phyloP scores from a whole-genome alignment of 2,888 invertebrate genomes.

The Teleogryllus oceanicus region DNA sequence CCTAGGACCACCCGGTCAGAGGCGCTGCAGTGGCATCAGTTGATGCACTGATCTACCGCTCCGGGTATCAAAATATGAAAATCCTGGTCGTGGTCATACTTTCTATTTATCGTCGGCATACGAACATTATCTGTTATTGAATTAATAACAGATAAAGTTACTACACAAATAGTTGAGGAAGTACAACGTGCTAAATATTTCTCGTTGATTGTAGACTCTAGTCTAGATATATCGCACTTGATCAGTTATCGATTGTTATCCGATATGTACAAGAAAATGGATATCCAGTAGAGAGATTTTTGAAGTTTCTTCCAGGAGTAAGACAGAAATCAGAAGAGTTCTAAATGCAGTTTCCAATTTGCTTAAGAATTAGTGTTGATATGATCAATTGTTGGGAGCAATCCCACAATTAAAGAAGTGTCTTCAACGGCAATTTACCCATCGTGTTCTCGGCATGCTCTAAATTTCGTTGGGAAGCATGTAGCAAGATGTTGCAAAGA shows the following conservation, averaged over 20 bases:
- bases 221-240: background rate
- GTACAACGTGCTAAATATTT: background rate
- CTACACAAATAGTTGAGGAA: background rate
- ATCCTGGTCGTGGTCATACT: background rate
- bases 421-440: too few species aligned
- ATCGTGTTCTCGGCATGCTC: too few species aligned
- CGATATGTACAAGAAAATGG: background rate
- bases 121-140: conserved; percentile 4
- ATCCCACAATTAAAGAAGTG: too few species aligned
- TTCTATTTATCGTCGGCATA: background rate
- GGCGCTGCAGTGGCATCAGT: too few species aligned
- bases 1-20: too few species aligned
- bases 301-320: background rate
- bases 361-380: background rate
- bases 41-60: too few species aligned
- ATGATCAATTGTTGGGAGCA: background rate
- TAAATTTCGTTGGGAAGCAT: too few species aligned
- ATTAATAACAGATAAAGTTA: background rate
- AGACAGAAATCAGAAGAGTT: background rate
- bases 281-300: background rate
- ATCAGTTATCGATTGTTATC: background rate
- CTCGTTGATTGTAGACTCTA: background rate
- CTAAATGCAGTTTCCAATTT: background rate
- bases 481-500: too few species aligned
- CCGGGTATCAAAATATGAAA: background rate